Conservation (phyloP, 2,888 invertebrate genomes). For the Hypolimnas misippus region DNA sequence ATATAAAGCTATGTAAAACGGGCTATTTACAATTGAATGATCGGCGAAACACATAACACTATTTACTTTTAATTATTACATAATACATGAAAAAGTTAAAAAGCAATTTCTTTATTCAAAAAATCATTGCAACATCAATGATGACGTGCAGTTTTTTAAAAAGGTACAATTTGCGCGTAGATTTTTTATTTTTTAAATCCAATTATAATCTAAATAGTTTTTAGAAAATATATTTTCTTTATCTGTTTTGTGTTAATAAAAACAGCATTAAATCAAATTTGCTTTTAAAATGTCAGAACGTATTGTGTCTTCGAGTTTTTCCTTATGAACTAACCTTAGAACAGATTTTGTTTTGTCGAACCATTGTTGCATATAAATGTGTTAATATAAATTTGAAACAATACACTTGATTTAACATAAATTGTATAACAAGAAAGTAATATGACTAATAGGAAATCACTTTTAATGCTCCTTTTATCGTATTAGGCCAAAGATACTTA, state of each 20-base stretch:
- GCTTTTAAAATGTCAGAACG: background rate
- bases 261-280: background rate
- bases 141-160: background rate
- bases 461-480: no score
- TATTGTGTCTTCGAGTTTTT: no score
- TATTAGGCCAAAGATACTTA: no score
- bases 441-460: no score
- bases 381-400: no score
- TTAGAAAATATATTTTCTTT: background rate
- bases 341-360: no score
- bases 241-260: background rate
- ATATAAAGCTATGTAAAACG: conserved; percentile 21
- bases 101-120: background rate
- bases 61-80: no score
- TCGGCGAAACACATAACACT: background rate
- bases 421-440: no score
- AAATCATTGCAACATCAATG: no score
- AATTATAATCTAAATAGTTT: background rate
- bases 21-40: conserved; percentile 33
- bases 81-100: background rate
- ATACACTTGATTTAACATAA: no score
- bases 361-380: no score
- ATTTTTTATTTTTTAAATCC: background rate
- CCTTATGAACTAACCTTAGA: no score
- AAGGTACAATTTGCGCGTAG: background rate